phyloP scores from a whole-genome alignment of 2,797 vertebrate genomes.

The Naso thynnoides region DNA sequence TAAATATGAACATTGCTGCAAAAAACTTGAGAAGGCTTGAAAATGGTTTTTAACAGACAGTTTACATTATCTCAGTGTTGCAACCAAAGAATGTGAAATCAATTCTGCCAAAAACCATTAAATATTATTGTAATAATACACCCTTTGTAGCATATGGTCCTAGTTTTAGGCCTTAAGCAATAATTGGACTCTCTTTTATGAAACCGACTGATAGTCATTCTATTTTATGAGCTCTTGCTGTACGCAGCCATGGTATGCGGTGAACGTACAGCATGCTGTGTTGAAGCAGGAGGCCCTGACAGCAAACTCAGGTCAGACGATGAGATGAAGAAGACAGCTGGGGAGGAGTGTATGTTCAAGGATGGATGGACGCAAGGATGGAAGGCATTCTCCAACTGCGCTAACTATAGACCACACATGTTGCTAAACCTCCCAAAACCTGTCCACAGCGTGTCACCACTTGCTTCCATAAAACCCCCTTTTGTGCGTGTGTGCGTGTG shows the following conservation, averaged over 20 bases:
- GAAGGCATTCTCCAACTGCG: slow-evolving; percentile 72
- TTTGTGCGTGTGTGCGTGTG: slow-evolving; percentile 32
- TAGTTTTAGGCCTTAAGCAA: slow-evolving; percentile 35
- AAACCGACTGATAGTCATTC: slow-evolving; percentile 49
- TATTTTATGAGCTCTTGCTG: slow-evolving; percentile 56
- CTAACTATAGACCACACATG: slow-evolving; percentile 86
- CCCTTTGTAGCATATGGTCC: slow-evolving; percentile 46
- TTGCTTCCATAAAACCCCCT: slow-evolving; percentile 66
- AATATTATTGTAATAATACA: slow-evolving; percentile 33
- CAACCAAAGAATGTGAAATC: slow-evolving; percentile 14
- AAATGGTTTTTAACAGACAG: neutral
- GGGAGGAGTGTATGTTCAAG: slow-evolving; percentile 63
- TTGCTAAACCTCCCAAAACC: slow-evolving; percentile 75
- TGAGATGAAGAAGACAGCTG: slow-evolving; percentile 83
- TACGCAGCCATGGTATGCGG: slow-evolving; percentile 57
- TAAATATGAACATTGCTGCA: slow-evolving; percentile 5
- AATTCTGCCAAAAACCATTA: slow-evolving; percentile 17
- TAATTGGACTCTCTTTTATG: slow-evolving; percentile 41
- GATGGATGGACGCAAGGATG: slow-evolving; percentile 70
- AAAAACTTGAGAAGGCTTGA: slow-evolving; percentile 17
- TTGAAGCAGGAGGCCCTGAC: slow-evolving; percentile 72
- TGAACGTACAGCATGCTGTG: slow-evolving; percentile 56
- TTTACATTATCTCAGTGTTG: slow-evolving; percentile 1
- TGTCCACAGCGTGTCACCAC: slow-evolving; percentile 79
- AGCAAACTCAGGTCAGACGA: slow-evolving; percentile 74